Base-by-base conservation (phyloP, 2,113 vertebrate species). In the Ageneiosus marmoratus region DNA sequence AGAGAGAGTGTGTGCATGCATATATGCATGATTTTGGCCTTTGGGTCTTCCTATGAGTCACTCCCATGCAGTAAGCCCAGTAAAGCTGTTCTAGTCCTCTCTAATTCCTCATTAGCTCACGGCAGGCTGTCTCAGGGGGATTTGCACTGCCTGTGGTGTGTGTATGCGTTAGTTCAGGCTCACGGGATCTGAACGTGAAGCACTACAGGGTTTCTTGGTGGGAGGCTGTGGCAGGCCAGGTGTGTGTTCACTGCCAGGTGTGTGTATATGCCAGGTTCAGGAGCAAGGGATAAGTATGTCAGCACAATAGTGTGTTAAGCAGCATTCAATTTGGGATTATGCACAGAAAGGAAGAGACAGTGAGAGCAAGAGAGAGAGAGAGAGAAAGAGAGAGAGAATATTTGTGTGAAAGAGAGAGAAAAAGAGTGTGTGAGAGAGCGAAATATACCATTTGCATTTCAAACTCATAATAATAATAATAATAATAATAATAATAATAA, bases 81-180 rank as follows among this genome's bases (percentile, higher is more conserved):
- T 91, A 91, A 93, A 90, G 91, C 90, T 90, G 88, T 86, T 80
- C 85, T 86, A 91, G 89, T 90, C 91, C 90, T 88, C 88, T 89
- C 88, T 93, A 92, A 94, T 92, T 92, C 91, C 90, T 91, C 89
- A 82, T 94, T 91, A 92, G 89, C 89, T 92, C 91, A 92, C 82
- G 80, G 88, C 67, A 90, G 91, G 90, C 90, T 87, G 89, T 92
- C 91, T 89, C 89, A 82, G 88, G 91, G 69, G 89, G 89, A 90
- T 85, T 91, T 91, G 87, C 84, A 78, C 85, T 87, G 87, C 91
- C 90, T 91, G 86, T 86, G 79, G 89, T 84, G 87, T 72, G 58
- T 77, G 81, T 86, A 84, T 91, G 90, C 11, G 72, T 84, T 65
- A 78, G 79, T 82, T 73, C 91, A 90, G 88, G 89, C 90, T 87